These are phyloP conservation scores for Hyles lineata DNA, from an alignment of 2,888 invertebrate species.

Conservation along the genomic window DNA sequence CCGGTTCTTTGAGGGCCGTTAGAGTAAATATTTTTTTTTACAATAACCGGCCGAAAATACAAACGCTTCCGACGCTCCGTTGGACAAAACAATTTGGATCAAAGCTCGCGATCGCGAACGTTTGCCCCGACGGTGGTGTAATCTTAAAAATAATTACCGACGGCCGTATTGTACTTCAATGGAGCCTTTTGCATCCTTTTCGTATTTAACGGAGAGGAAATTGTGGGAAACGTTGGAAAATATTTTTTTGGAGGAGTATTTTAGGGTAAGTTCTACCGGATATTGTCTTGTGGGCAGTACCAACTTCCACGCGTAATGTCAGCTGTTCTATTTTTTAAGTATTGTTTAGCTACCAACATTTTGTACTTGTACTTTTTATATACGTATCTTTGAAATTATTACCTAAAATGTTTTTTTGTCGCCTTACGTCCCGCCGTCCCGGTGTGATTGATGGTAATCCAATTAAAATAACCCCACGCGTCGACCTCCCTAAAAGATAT, in stretches of 20 bases:
- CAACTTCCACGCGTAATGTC: background rate
- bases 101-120: conserved; percentile 21
- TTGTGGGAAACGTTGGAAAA: background rate
- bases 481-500: too few species aligned
- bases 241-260: background rate
- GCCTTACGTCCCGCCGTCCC: too few species aligned
- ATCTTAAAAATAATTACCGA: conserved; percentile 21
- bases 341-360: too few species aligned
- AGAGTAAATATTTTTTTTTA: conserved; percentile 50
- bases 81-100: conserved; percentile 23
- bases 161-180: conserved; percentile 16
- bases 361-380: too few species aligned
- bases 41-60: conserved; percentile 43
- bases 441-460: too few species aligned
- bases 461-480: too few species aligned
- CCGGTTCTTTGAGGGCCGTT: conserved; percentile 48
- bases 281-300: background rate
- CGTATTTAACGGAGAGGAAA: conserved; percentile 3
- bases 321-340: background rate
- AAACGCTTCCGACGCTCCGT: conserved; percentile 27
- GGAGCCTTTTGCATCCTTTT: background rate
- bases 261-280: background rate
- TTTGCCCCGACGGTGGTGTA: conserved; percentile 15
- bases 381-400: too few species aligned
- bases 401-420: too few species aligned